Conservation (phyloP, 2,113 vertebrate genomes). For the Pongo abelii region DNA sequence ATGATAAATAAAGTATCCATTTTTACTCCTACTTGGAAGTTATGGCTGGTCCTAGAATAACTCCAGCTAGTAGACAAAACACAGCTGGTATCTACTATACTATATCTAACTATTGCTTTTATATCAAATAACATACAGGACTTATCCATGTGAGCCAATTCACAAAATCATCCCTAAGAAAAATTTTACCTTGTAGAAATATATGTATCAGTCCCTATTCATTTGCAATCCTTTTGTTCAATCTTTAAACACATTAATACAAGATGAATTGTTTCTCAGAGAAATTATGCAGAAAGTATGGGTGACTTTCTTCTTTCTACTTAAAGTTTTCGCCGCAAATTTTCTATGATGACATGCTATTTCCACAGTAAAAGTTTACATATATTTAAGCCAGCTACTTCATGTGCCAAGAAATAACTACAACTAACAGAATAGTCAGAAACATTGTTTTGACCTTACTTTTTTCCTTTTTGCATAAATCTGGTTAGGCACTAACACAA, state of each 20-base stretch:
- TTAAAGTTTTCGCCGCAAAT: background rate
- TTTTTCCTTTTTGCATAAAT: background rate
- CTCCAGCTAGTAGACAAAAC: background rate
- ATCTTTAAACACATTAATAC: constrained; percentile 15
- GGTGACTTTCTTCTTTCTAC: background rate
- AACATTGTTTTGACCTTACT: background rate
- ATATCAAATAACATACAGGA: background rate
- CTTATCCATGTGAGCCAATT: background rate
- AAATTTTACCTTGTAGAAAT: background rate
- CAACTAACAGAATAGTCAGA: background rate
- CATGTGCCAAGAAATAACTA: background rate
- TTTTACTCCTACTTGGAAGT: background rate
- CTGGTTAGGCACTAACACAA: background rate
- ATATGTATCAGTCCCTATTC: background rate
- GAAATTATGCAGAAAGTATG: background rate
- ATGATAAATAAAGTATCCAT: background rate
- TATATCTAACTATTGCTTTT: background rate
- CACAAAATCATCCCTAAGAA: background rate
- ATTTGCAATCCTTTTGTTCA: background rate
- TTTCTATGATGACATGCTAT: background rate
- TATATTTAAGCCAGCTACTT: background rate
- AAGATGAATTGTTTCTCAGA: background rate
- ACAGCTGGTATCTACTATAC: background rate
- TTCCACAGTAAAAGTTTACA: background rate
- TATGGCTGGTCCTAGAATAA: background rate